These are phyloP conservation scores for Gastrophryne carolinensis DNA, from an alignment of 2,797 vertebrate species.

Conservation along the genomic window DNA sequence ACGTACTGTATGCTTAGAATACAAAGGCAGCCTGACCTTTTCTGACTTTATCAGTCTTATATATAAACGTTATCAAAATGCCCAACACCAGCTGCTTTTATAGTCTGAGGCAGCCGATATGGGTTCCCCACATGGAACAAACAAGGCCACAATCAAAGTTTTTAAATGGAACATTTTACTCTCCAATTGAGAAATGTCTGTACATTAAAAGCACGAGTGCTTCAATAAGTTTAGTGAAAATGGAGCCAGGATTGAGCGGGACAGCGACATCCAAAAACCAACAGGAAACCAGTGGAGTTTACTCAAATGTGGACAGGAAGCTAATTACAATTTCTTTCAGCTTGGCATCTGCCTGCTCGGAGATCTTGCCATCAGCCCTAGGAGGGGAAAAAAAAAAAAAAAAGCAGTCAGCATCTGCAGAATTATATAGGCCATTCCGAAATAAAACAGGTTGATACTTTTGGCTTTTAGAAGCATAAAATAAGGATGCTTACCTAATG, in stretches of 20 bases:
- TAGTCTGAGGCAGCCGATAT: too few species aligned
- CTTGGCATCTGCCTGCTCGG: slow-evolving; percentile 86
- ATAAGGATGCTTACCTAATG: slow-evolving; percentile 75
- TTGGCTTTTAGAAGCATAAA: too few species aligned
- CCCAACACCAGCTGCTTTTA: too few species aligned
- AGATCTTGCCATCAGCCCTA: slow-evolving; percentile 87
- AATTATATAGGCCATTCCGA: background rate
- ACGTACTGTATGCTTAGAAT: too few species aligned
- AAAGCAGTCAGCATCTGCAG: background rate
- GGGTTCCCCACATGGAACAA: too few species aligned
- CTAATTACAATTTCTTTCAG: slow-evolving; percentile 88
- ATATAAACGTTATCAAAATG: too few species aligned
- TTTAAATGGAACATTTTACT: slow-evolving; percentile 81
- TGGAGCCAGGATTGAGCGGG: slow-evolving; percentile 64
- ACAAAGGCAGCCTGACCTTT: too few species aligned
- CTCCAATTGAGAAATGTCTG: slow-evolving; percentile 71
- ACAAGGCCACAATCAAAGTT: slow-evolving; percentile 2
- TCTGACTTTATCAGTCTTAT: too few species aligned
- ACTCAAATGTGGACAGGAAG: slow-evolving; percentile 81
- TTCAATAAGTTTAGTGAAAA: slow-evolving; percentile 71
- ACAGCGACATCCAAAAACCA: slow-evolving; percentile 63
- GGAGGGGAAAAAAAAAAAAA: background rate
- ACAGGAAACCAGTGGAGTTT: slow-evolving; percentile 57
- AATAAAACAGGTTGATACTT: too few species aligned
- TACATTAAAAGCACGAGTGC: slow-evolving; percentile 82